These are phyloP conservation scores for Aphelenchoides besseyi DNA, from an alignment of 1,140 invertebrate species.

Conservation along the genomic window DNA sequence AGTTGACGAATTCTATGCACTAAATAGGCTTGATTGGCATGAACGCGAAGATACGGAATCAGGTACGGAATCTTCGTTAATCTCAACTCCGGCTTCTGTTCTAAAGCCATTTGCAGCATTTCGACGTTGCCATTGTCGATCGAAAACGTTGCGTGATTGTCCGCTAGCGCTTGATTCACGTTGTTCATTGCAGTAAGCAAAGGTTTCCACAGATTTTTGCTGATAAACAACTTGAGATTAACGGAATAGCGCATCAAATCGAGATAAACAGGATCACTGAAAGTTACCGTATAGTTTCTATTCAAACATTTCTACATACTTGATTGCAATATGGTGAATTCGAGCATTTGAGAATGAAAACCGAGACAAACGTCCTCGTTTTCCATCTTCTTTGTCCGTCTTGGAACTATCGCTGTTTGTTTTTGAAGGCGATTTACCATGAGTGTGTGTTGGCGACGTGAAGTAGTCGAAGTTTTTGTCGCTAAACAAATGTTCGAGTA, in stretches of 20 bases:
- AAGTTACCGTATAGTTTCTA: neutral
- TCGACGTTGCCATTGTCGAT: constrained; percentile 1
- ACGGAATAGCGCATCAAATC: neutral
- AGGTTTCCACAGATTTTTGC: neutral
- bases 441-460: neutral
- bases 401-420: neutral
- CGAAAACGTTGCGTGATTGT: neutral
- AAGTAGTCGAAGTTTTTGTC: neutral
- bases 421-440: neutral
- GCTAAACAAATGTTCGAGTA: neutral
- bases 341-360: neutral
- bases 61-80: constrained; percentile 24
- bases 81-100: constrained; percentile 2
- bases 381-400: neutral
- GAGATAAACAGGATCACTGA: neutral
- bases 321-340: neutral
- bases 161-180: neutral
- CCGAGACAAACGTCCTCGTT: neutral
- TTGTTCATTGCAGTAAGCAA: neutral
- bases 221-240: neutral
- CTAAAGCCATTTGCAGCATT: neutral
- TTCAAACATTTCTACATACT: constrained; percentile 4
- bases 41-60: constrained; percentile 36
- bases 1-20: constrained; percentile 30
- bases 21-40: constrained; percentile 41